Percentiles rank a stretch among this genome's conserved stretches.
phyloP scores from a whole-genome alignment of 2,888 invertebrate species.

The Thereva unica region DNA sequence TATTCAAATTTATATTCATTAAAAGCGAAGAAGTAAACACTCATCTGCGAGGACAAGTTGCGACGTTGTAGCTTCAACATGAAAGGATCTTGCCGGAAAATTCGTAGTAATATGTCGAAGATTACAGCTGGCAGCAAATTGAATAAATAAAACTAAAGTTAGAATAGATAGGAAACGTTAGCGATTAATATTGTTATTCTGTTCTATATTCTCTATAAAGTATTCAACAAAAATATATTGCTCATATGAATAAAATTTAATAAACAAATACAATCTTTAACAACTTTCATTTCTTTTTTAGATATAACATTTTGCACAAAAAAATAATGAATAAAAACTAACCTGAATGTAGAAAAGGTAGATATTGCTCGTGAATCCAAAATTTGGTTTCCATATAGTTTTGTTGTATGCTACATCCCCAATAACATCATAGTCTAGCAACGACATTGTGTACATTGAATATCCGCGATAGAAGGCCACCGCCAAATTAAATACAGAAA shows the following conservation, averaged over 20 bases:
- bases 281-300: too few species aligned
- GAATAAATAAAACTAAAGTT: conserved; percentile 15
- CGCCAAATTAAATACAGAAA: not conserved
- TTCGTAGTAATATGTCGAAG: not conserved
- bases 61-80: conserved; percentile 6
- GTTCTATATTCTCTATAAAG: too few species aligned
- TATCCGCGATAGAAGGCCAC: not conserved
- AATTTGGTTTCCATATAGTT: conserved; percentile 4
- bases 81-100: conserved; percentile 1
- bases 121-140: conserved; percentile 10
- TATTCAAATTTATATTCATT: not conserved
- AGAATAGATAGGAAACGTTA: not conserved
- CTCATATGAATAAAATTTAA: too few species aligned
- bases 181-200: too few species aligned
- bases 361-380: not conserved
- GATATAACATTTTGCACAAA: too few species aligned
- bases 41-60: not conserved
- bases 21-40: not conserved
- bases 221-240: too few species aligned
- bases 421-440: not conserved
- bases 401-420: conserved; percentile 1
- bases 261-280: too few species aligned
- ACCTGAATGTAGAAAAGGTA: conserved; percentile 7
- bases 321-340: conserved; percentile 4
- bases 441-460: not conserved